These are phyloP conservation scores for Bos javanicus DNA, from an alignment of 2,113 vertebrate species.

Conservation along the genomic window DNA sequence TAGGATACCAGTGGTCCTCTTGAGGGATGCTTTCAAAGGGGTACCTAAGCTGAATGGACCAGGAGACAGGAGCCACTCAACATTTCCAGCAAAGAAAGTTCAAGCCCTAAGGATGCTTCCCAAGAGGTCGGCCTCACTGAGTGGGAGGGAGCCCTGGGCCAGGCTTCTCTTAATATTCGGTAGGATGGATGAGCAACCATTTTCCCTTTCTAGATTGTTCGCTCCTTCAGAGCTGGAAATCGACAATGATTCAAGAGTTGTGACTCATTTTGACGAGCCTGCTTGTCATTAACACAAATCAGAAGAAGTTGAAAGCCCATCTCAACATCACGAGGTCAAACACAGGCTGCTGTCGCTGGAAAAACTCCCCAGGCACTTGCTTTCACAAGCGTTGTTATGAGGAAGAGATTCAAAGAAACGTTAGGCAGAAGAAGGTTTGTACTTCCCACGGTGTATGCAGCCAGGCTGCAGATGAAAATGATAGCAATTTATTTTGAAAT, in stretches of 20 bases:
- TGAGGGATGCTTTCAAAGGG: background rate
- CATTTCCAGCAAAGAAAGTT: background rate
- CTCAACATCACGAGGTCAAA: constrained; percentile 8
- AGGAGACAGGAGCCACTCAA: background rate
- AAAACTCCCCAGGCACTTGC: background rate
- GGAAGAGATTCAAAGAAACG: constrained; percentile 34
- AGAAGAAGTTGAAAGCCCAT: constrained; percentile 28
- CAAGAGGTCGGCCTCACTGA: background rate
- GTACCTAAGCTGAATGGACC: background rate
- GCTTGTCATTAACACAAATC: constrained; percentile 30
- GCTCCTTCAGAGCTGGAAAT: background rate
- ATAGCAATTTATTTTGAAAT: constrained; percentile 67
- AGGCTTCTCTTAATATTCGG: background rate
- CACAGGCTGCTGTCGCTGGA: background rate
- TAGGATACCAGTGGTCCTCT: background rate
- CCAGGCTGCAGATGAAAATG: constrained; percentile 38
- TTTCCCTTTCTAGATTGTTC: constrained; percentile 26
- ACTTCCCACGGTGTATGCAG: background rate
- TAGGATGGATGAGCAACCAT: background rate
- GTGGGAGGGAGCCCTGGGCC: background rate
- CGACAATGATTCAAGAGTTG: background rate
- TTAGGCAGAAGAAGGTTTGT: constrained; percentile 22
- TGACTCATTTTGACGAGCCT: constrained; percentile 23
- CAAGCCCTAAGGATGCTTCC: background rate
- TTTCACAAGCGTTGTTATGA: constrained; percentile 18